Evolutionary conservation across 2,888 invertebrate species (phyloP).

Genomic region (Drosophila suboccidentalis): DNA sequence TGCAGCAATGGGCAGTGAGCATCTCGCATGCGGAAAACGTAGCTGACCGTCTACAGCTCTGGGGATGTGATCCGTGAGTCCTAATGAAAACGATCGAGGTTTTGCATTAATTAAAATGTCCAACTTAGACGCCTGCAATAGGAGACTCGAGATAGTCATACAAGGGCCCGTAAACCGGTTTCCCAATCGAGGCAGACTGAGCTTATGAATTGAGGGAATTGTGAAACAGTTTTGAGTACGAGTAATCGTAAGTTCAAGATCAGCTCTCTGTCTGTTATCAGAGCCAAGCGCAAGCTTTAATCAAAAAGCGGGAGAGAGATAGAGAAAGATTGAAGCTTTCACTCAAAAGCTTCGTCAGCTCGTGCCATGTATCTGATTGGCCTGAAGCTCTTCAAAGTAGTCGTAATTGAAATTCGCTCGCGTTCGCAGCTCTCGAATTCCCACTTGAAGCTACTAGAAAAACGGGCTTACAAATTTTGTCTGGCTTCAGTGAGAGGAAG

Average conservation of each 20-base stretch:
- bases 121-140: neutral
- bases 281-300: neutral
- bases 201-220: slow-evolving; percentile 13
- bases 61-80: no score
- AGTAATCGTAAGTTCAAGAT: slow-evolving; percentile 32
- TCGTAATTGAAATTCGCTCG: slow-evolving; percentile 36
- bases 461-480: slow-evolving; percentile 25
- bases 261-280: slow-evolving; percentile 39
- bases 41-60: no score
- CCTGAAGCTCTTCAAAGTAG: slow-evolving; percentile 31
- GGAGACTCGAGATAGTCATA: slow-evolving; percentile 1
- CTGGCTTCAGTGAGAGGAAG: slow-evolving; percentile 29
- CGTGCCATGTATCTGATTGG: slow-evolving; percentile 30
- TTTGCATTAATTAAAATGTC: neutral
- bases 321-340: slow-evolving; percentile 38
- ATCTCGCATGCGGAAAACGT: no score
- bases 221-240: slow-evolving; percentile 15
- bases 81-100: no score
- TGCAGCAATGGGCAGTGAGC: no score
- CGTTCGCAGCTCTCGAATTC: slow-evolving; percentile 29
- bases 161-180: slow-evolving; percentile 38
- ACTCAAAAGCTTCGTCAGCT: slow-evolving; percentile 37
- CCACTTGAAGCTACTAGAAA: slow-evolving; percentile 4
- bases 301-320: neutral
- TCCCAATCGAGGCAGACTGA: slow-evolving; percentile 15